A percentile compares a stretch with the other conserved stretches of the same genome.
phyloP scores from a whole-genome alignment of 2,113 vertebrate species.

The Hoplias malabaricus region DNA sequence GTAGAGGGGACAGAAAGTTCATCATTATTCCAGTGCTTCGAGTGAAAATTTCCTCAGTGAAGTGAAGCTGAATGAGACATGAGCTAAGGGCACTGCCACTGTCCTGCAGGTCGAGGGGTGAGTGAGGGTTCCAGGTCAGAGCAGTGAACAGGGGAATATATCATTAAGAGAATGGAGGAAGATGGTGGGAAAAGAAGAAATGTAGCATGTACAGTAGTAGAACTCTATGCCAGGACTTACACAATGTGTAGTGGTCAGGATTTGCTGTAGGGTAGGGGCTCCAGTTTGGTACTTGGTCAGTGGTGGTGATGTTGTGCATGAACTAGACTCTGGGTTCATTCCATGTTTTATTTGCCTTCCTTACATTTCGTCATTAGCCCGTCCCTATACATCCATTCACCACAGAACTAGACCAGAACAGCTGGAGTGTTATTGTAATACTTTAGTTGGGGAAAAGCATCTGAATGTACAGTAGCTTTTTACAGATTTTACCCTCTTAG shows the following conservation, averaged over 20 bases:
- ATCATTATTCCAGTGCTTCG: neutral
- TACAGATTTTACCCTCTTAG: constrained; percentile 1
- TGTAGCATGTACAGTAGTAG: constrained; percentile 78
- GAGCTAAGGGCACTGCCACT: constrained; percentile 15
- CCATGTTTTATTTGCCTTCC: constrained; percentile 29
- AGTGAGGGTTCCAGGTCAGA: constrained; percentile 12
- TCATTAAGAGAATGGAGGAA: constrained; percentile 7
- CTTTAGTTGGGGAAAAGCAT: neutral
- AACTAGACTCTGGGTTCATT: constrained; percentile 59
- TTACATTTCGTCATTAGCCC: constrained; percentile 14
- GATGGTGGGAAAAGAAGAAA: constrained; percentile 57
- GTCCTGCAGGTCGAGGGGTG: constrained; percentile 4
- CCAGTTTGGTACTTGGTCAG: constrained; percentile 52
- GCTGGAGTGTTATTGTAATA: constrained; percentile 12
- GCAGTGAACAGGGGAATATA: neutral
- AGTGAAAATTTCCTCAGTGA: neutral
- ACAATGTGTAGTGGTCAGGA: constrained; percentile 49
- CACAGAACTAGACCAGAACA: constrained; percentile 32
- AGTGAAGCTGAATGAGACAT: neutral
- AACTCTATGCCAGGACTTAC: constrained; percentile 19
- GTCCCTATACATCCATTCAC: neutral
- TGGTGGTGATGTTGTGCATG: constrained; percentile 65
- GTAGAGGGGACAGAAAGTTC: neutral
- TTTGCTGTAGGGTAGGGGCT: constrained; percentile 6
- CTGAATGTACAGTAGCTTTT: constrained; percentile 42